phyloP scores from a whole-genome alignment of 2,888 invertebrate genomes.

The Hirtodrosophila cameraria region DNA sequence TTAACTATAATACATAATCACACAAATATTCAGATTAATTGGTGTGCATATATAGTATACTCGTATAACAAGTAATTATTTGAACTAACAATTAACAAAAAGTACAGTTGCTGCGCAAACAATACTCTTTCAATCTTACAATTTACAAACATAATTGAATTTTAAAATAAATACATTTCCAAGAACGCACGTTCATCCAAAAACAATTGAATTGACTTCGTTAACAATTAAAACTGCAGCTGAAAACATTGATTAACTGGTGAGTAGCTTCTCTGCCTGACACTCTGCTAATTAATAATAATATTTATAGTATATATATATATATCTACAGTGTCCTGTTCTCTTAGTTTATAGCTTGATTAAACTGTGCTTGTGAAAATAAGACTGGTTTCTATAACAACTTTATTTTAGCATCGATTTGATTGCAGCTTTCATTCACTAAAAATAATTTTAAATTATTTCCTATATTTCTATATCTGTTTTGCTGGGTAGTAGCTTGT shows the following conservation, averaged over 20 bases:
- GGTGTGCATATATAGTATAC: background rate
- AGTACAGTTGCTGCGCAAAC: constrained; percentile 24
- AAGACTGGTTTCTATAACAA: no score
- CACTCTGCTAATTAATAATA: no score
- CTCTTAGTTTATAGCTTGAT: no score
- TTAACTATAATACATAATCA: background rate
- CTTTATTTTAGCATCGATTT: no score
- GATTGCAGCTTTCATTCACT: no score
- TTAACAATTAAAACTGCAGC: background rate
- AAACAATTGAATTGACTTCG: no score
- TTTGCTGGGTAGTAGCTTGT: no score
- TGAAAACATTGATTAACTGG: background rate
- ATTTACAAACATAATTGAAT: background rate
- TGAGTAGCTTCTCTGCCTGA: background rate
- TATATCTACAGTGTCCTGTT: no score
- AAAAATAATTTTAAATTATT: no score
- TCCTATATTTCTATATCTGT: no score
- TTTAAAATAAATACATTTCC: background rate
- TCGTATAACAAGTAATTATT: background rate
- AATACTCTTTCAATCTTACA: background rate
- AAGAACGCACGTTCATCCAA: background rate
- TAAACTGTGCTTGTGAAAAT: no score
- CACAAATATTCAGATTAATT: background rate
- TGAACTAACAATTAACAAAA: background rate
- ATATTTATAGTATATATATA: no score